Evolutionary conservation across 2,888 invertebrate species (phyloP).

Genomic region (Cryptus armator): DNA sequence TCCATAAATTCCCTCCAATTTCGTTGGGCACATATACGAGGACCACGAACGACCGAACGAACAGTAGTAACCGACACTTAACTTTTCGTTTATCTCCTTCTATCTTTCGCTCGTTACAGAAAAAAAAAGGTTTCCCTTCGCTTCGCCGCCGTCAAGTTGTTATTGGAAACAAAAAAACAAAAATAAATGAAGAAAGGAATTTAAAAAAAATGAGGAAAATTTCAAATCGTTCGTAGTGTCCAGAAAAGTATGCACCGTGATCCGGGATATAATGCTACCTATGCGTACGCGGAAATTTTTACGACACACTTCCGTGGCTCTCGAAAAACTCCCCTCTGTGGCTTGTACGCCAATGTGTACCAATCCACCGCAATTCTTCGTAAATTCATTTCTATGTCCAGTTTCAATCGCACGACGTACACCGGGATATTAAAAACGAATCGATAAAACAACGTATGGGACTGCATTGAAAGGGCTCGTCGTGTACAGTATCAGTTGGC

Average conservation of each 20-base stretch:
- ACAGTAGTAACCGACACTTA: neutral
- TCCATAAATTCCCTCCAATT: constrained; percentile 60
- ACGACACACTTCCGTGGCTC: constrained; percentile 21
- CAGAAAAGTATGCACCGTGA: constrained; percentile 3
- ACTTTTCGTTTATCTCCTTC: neutral
- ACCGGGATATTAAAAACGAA: constrained; percentile 52
- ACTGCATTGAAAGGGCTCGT: constrained; percentile 10
- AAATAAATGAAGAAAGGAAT: constrained; percentile 20
- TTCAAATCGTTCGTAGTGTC: neutral
- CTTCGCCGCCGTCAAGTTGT: constrained; percentile 30
- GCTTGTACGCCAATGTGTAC: constrained; percentile 28
- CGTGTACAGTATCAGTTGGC: constrained; percentile 8
- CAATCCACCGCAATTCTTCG: constrained; percentile 40
- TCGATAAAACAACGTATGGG: constrained; percentile 41
- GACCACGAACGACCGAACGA: constrained; percentile 1
- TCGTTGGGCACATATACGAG: constrained; percentile 20
- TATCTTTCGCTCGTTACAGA: constrained; percentile 19
- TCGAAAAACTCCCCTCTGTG: constrained; percentile 4
- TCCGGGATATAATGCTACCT: neutral
- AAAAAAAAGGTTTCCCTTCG: constrained; percentile 38
- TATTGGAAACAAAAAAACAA: constrained; percentile 28
- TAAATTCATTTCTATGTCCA: constrained; percentile 48
- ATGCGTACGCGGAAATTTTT: constrained; percentile 15
- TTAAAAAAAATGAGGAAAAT: neutral
- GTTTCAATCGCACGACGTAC: constrained; percentile 23